Evolutionary conservation across 2,888 invertebrate species (phyloP), one percentile per base, ranked within the genome.

Genomic region (Electrophaes corylata): DNA sequence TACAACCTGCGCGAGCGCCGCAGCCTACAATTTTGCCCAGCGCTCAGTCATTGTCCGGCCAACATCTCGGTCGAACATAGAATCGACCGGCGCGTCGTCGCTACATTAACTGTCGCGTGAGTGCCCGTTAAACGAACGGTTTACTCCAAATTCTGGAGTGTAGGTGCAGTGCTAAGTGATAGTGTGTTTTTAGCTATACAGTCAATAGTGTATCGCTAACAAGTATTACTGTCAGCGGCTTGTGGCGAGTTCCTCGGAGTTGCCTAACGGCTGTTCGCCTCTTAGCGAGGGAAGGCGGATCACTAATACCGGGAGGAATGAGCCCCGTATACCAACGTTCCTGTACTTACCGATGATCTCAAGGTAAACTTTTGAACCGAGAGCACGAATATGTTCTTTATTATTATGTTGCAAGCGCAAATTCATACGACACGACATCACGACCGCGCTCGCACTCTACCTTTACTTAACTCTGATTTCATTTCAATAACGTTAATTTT

Each of bases 281-380:
- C 80, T 77, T 79, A 77, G 86, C 86, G 86, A 88, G 88, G 87
- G 84, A 89, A 84, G 88, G 89, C 88, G 88, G 76, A 83, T 76
- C 78, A 79, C 81, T 81, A 81, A 76, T 73, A 84, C 84, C 87
- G 91, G 91, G 91, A 91, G 91, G 90, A 90, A 91, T 91, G 91
- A 91, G 90, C 90, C 90, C 90, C 86, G 89, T 80, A 83, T 81
- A 88, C 80, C 83, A 88, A 83, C 81, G 81, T 72, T 86, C 83
- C 81, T 79, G 83, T 84, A 88, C 88, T 87, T 86, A 90, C 89
- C 91, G 91, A 91, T 91, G 91, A 91, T 91, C 91, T 91, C 91
- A 88, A 91, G 91, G 91, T 91, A 58, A 52, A 35, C 23, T 33
- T 41, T 54, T 33, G 18, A 45, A 55, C 51, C 19, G 14, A 46